Base-by-base conservation (phyloP, 2,797 vertebrate genomes). In the Parauchenoglanis ngamensis region DNA sequence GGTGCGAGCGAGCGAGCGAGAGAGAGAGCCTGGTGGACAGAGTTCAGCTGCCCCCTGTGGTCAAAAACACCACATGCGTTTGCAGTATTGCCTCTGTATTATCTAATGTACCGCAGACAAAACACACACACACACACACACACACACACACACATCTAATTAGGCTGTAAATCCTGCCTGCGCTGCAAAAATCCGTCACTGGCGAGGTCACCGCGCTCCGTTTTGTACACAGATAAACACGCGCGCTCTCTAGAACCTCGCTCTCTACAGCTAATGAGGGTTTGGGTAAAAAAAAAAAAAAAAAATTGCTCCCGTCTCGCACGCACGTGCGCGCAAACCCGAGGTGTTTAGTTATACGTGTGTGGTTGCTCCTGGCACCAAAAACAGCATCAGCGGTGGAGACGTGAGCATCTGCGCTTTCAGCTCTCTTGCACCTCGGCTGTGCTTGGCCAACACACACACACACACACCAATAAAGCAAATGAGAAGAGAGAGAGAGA, bases 21-120 rank as follows among this genome's bases (percentile, higher is more conserved):
- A n/a, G 46, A n/a, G 44, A 35, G 15, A 10, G 49, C 17, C 10
- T 44, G 76, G 19, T 61, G 4, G 15, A 77, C 92, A 94, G 94
- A 92, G 91, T 92, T 88, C 92, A 95, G 92, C 94, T 95, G 95
- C 95, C 95, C 95, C 92, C 96, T 95, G 94, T 92, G 91, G 95
- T 93, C 90, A 85, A 80, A 90, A 89, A 92, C 59, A n/a, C 46
- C 6, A 59, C 56, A 80, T 40, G 77, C 2, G 21, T 25, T 59
- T 80, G 56, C 25, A 49, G 23, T 46, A 59, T 13, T 46, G n/a
- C 17, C 35, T 63, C 17, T 0, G 40, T 49, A 59, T 35, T 35
- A 25, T 76, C 40, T 49, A 85, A 59, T 65, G 40, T 19, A 85
- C 31, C 59, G 40, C 7, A n/a, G 4, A 73, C 54, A 31, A 5